Conservation (phyloP, 2,888 invertebrate genomes). For the Gymnocheta viridis region DNA sequence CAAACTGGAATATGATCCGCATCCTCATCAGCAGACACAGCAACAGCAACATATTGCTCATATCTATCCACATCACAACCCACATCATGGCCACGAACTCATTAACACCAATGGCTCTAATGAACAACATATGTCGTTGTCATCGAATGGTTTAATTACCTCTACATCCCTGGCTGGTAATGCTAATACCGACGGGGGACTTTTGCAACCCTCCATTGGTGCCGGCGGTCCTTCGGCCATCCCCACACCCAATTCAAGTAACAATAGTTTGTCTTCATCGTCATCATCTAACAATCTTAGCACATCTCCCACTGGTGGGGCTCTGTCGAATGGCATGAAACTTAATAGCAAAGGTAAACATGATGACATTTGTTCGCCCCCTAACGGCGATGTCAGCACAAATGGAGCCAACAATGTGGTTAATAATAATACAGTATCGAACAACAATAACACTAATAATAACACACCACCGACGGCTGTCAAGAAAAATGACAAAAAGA, state of each 20-base stretch:
- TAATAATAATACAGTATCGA: slow-evolving; percentile 53
- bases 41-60: slow-evolving; percentile 77
- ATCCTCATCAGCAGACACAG: slow-evolving; percentile 75
- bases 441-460: slow-evolving; percentile 51
- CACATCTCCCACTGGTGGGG: slow-evolving; percentile 58
- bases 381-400: slow-evolving; percentile 49
- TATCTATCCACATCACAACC: slow-evolving; percentile 77
- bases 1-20: slow-evolving; percentile 76
- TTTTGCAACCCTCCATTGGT: slow-evolving; percentile 69
- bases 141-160: slow-evolving; percentile 66
- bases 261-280: slow-evolving; percentile 47
- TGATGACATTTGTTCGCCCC: slow-evolving; percentile 63
- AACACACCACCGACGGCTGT: slow-evolving; percentile 80
- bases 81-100: slow-evolving; percentile 69
- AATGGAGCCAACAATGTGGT: slow-evolving; percentile 51
- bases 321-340: slow-evolving; percentile 63
- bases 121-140: slow-evolving; percentile 67
- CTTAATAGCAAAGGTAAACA: slow-evolving; percentile 69
- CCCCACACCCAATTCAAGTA: slow-evolving; percentile 54
- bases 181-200: slow-evolving; percentile 70
- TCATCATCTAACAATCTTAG: slow-evolving; percentile 56
- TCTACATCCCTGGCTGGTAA: slow-evolving; percentile 62
- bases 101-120: slow-evolving; percentile 67
- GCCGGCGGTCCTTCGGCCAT: slow-evolving; percentile 56
- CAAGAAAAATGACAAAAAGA: slow-evolving; percentile 90